A percentile compares a stretch with the other conserved stretches of the same genome.
These are phyloP conservation scores for Cyrtodaria siliqua DNA, from an alignment of 2,888 invertebrate species.

Conservation along the genomic window DNA sequence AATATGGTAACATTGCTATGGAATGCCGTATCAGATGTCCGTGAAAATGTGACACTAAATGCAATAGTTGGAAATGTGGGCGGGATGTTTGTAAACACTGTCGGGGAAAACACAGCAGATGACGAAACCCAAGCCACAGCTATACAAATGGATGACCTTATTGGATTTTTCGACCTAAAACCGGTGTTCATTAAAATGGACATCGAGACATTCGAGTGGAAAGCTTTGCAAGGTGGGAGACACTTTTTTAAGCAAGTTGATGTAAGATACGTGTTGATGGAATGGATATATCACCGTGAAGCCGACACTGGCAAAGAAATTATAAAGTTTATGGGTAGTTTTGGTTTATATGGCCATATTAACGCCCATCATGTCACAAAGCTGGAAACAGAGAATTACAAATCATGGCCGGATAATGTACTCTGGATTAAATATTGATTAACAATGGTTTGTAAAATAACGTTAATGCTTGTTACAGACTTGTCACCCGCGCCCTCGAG, in stretches of 20 bases:
- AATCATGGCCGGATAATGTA: constrained; percentile 77
- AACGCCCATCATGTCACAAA: constrained; percentile 55
- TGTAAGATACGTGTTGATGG: constrained; percentile 74
- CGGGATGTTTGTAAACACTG: constrained; percentile 64
- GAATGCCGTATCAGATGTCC: constrained; percentile 72
- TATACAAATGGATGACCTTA: constrained; percentile 71
- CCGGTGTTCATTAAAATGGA: constrained; percentile 77
- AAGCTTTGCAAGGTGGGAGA: constrained; percentile 63
- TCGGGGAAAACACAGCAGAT: constrained; percentile 9
- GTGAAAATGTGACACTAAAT: constrained; percentile 61
- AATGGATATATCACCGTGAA: constrained; percentile 73
- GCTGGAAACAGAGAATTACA: constrained; percentile 56
- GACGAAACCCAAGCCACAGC: constrained; percentile 43
- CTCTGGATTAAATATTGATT: constrained; percentile 74
- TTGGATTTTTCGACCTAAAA: constrained; percentile 53
- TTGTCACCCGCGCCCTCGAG: no score
- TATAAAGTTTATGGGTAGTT: constrained; percentile 60
- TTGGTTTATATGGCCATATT: constrained; percentile 69
- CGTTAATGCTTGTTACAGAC: no score
- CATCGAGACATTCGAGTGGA: constrained; percentile 75
- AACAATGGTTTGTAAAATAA: no score
- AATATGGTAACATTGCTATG: constrained; percentile 66
- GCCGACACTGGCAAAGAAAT: constrained; percentile 62
- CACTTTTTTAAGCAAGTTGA: constrained; percentile 71
- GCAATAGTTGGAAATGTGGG: constrained; percentile 69